A percentile compares a stretch with the other conserved stretches of the same genome.
These are phyloP conservation scores for Pristionchus mayeri DNA, from an alignment of 2,888 invertebrate genomes.

Conservation along the genomic window DNA sequence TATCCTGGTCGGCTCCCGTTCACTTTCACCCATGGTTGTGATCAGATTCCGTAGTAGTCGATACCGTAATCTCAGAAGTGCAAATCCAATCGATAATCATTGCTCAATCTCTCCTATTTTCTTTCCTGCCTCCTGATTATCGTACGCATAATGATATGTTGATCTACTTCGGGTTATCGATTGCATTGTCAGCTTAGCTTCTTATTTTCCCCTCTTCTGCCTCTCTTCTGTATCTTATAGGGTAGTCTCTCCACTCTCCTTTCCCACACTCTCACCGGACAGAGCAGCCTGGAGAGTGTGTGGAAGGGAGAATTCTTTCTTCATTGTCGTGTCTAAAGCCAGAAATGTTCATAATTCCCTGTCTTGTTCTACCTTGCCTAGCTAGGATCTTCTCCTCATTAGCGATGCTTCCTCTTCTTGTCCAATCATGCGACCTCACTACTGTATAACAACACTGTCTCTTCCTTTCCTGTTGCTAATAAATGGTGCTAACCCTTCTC, in stretches of 20 bases:
- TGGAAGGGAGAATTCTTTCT: background rate
- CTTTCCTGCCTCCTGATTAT: background rate
- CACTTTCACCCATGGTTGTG: slow-evolving; percentile 27
- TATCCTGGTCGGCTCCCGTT: background rate
- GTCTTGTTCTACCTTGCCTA: slow-evolving; percentile 25
- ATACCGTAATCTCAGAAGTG: background rate
- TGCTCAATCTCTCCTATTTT: slow-evolving; percentile 31
- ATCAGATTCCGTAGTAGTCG: background rate
- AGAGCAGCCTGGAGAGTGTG: background rate
- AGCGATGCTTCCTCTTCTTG: background rate
- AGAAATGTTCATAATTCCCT: background rate
- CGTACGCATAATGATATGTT: background rate
- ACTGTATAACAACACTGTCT: slow-evolving; percentile 1
- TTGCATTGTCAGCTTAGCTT: background rate
- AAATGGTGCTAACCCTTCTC: background rate
- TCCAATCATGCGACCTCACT: slow-evolving; percentile 16
- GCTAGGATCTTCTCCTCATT: background rate
- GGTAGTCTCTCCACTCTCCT: background rate
- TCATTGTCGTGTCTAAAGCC: slow-evolving; percentile 1
- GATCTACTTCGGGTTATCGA: slow-evolving; percentile 13
- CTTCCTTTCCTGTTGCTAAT: background rate
- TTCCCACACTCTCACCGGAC: background rate
- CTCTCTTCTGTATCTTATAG: background rate
- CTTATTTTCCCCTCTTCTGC: background rate
- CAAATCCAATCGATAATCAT: background rate